Evolutionary conservation across 2,888 invertebrate species (phyloP).

Genomic region (Stegana nigrithorax): DNA sequence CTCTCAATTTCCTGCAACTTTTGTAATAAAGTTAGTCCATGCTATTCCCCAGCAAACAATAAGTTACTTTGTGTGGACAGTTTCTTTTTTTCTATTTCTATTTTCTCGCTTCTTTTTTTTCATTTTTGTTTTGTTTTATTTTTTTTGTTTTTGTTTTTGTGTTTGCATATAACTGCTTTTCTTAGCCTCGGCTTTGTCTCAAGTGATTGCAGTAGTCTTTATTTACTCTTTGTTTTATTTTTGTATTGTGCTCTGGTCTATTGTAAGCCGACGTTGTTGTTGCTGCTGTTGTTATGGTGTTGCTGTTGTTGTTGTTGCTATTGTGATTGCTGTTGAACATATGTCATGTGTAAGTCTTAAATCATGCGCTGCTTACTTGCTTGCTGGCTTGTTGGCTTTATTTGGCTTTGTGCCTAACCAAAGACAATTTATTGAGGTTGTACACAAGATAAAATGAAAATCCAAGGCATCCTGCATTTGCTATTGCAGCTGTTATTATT

Average conservation of each 20-base stretch:
- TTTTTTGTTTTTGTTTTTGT: neutral
- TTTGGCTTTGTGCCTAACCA: neutral
- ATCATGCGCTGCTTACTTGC: neutral
- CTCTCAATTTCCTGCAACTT: too few relatives aligned
- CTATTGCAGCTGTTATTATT: slow-evolving; percentile 13
- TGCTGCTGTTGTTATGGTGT: slow-evolving; percentile 26
- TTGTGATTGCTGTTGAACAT: slow-evolving; percentile 20
- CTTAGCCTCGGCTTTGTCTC: neutral
- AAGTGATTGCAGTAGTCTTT: neutral
- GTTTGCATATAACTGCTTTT: too few relatives aligned
- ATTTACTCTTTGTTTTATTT: neutral
- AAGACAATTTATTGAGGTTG: neutral
- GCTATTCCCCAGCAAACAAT: neutral
- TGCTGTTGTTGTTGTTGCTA: slow-evolving; percentile 8
- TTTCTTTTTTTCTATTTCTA: too few relatives aligned
- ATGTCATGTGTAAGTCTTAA: slow-evolving; percentile 1
- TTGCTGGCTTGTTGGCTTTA: neutral
- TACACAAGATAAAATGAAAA: neutral
- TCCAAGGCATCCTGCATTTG: too few relatives aligned
- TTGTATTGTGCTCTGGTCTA: too few relatives aligned
- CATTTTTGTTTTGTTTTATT: neutral
- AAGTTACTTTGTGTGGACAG: neutral
- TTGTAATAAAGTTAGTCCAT: too few relatives aligned
- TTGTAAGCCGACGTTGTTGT: too few relatives aligned
- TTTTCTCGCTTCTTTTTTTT: too few relatives aligned